Base-by-base conservation (phyloP, 1,140 invertebrate species). In the Lepidurus apus region DNA sequence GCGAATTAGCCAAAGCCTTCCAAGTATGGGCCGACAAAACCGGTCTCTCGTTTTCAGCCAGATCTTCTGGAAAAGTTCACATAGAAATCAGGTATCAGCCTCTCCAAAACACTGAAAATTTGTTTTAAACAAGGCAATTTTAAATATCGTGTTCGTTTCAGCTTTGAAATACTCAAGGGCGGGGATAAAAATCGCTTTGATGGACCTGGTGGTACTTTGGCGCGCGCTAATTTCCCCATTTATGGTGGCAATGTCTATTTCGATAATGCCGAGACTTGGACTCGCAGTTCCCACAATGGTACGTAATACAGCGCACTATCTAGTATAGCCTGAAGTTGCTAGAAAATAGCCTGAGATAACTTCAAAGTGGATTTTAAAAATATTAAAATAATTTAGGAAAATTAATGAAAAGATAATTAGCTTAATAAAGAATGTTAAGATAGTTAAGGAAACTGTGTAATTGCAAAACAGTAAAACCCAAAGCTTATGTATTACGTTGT, bases 181-280 rank as follows among this genome's bases (percentile, higher is more conserved):
- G n/a, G n/a, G n/a, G 95, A 97, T 84, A 95, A 94, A 13, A 95
- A 97, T 87, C 93, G 95, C 13, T 97, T 97, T 82, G 95, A 97
- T 85, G 95, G 95, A 34, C 93, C 92, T 73, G 95, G 95, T 47
- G 93, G 93, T 80, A 96, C 95, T 79, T 86, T 97, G 65, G 95
- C 95, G 1, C 95, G 97, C 81, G 95, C 95, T 73, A 97, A 96
- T 84, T 97, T 97, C 86, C 95, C 95, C 0, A 93, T 96, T 4
- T 97, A 95, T 83, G 95, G 95, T 34, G 95, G 95, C 74, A 94
- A 97, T 85, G 95, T 94, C 17, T 96, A 98, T 87, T 98, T 97
- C 83, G 95, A 98, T 82, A 93, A 94, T 79, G 88, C 91, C 1
- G 93, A 95, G 84, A 87, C 90, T 74, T 96, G 94, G 94, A 92